Evolutionary conservation across 2,113 vertebrate species (phyloP).

Genomic region (Platichthys stellatus): DNA sequence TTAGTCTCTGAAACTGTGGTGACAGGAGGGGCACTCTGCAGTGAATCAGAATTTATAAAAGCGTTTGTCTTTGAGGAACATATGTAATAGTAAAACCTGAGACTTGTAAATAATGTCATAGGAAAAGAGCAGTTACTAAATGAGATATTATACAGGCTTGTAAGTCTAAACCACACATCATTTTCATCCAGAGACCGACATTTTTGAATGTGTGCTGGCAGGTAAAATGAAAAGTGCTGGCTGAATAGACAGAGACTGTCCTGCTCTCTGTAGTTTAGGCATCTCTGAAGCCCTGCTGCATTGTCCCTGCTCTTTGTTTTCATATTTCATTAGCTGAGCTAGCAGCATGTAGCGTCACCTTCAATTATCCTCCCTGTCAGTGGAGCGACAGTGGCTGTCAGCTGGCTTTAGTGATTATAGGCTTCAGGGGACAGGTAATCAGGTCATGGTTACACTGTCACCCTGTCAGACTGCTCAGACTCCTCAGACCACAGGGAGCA

Average conservation of each 20-base stretch:
- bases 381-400: slow-evolving; percentile 55
- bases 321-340: slow-evolving; percentile 68
- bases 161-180: neutral
- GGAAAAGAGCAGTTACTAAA: neutral
- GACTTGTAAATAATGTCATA: neutral
- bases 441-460: slow-evolving; percentile 69
- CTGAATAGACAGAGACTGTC: neutral
- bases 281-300: slow-evolving; percentile 19
- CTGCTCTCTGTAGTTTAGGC: neutral
- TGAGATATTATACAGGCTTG: neutral
- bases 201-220: neutral
- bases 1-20: neutral
- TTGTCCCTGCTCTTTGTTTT: slow-evolving; percentile 59
- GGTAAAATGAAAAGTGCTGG: neutral
- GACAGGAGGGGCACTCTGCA: neutral
- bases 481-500: slow-evolving; percentile 60
- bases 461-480: slow-evolving; percentile 54
- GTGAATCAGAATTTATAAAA: slow-evolving; percentile 1
- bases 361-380: slow-evolving; percentile 72
- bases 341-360: slow-evolving; percentile 68
- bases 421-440: slow-evolving; percentile 77
- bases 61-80: neutral
- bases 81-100: neutral
- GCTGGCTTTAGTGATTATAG: slow-evolving; percentile 74
- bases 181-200: neutral